Conservation (phyloP, 2,113 vertebrate species). For the Chauna torquata region DNA sequence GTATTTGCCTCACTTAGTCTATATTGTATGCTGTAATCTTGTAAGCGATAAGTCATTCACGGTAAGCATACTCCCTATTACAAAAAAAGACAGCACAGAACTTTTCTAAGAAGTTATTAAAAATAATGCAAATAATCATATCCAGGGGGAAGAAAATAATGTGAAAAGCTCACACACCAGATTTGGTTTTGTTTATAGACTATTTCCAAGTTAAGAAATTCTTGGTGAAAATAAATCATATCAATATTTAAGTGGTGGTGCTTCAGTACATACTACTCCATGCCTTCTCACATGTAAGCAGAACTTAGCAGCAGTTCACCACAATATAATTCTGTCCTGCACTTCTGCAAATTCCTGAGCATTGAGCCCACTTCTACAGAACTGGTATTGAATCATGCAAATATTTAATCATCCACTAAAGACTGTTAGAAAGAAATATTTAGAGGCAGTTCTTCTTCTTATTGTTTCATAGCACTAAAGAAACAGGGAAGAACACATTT, state of each 20-base stretch:
- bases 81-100: not conserved
- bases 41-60: not conserved
- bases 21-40: not conserved
- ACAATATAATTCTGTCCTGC: not conserved
- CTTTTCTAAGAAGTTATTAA: conserved; percentile 36
- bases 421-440: conserved; percentile 31
- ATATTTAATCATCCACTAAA: conserved; percentile 63
- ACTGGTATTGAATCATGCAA: conserved; percentile 27
- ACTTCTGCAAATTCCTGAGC: conserved; percentile 23
- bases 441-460: conserved; percentile 43
- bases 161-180: conserved; percentile 5
- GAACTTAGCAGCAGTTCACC: not conserved
- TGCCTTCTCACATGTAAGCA: conserved; percentile 10
- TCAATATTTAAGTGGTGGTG: not conserved
- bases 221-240: conserved; percentile 3
- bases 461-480: conserved; percentile 20
- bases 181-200: conserved; percentile 19
- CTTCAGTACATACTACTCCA: not conserved
- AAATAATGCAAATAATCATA: conserved; percentile 1
- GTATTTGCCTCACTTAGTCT: conserved; percentile 1
- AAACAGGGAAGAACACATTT: not conserved
- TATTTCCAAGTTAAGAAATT: conserved; percentile 49
- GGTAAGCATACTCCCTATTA: not conserved
- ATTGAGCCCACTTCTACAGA: conserved; percentile 17
- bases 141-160: conserved; percentile 16